A percentile compares a stretch with the other conserved stretches of the same genome.
Conservation (phyloP, 1,140 invertebrate genomes). For the Zaprionus nigranus region DNA sequence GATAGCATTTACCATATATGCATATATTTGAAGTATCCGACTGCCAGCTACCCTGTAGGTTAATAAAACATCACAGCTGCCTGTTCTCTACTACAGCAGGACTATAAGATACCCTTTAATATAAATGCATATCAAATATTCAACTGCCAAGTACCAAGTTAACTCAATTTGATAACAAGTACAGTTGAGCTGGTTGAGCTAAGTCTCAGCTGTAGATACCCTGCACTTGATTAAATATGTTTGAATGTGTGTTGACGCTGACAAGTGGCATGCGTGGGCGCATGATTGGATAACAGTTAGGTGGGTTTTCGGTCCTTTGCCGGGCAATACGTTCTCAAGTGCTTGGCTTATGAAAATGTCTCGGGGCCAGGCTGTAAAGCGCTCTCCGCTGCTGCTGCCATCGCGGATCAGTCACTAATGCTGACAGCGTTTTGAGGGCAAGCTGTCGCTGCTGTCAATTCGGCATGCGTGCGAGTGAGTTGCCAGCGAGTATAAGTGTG, state of each 20-base stretch:
- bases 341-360: conserved; percentile 67
- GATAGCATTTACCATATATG: no score
- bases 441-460: conserved; percentile 69
- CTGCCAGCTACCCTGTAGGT: no score
- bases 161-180: not conserved
- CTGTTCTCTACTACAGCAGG: no score
- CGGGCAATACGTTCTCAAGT: conserved; percentile 52
- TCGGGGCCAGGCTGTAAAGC: conserved; percentile 30
- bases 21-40: no score
- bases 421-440: conserved; percentile 73
- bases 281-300: conserved; percentile 53
- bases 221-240: not conserved
- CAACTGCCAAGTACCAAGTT: not conserved
- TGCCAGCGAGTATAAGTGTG: not conserved
- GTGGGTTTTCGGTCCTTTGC: not conserved
- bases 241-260: conserved; percentile 31
- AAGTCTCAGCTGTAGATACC: not conserved
- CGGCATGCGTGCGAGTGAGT: conserved; percentile 36
- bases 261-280: conserved; percentile 68
- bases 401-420: conserved; percentile 76
- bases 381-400: no score
- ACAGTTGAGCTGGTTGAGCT: not conserved
- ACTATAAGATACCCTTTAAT: no score
- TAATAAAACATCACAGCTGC: no score
- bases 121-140: no score